phyloP scores from a whole-genome alignment of 2,113 vertebrate species.

The Seriola aureovittata region DNA sequence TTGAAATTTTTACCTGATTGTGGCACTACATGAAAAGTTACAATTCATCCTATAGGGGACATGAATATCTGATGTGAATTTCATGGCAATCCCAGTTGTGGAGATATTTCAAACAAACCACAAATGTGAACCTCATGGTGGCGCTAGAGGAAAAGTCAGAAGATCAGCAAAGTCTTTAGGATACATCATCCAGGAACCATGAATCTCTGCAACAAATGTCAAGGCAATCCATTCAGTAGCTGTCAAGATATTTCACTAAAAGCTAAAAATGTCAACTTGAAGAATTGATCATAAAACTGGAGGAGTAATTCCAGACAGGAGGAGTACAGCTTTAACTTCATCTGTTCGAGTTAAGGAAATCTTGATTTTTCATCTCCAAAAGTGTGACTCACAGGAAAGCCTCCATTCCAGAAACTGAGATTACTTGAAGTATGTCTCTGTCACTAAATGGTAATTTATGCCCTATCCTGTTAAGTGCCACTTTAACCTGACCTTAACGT shows the following conservation, averaged over 20 bases:
- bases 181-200: not conserved
- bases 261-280: not conserved
- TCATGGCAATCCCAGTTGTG: not conserved
- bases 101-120: not conserved
- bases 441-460: slow-evolving; percentile 1
- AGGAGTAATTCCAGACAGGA: not conserved
- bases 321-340: not conserved
- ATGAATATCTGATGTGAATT: not conserved
- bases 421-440: slow-evolving; percentile 16
- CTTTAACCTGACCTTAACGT: slow-evolving; percentile 12
- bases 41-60: not conserved
- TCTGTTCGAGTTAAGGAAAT: slow-evolving; percentile 13
- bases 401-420: slow-evolving; percentile 1
- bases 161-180: not conserved
- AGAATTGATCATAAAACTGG: not conserved
- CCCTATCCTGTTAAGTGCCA: not conserved
- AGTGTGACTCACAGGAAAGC: slow-evolving; percentile 29
- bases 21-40: not conserved
- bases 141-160: not conserved
- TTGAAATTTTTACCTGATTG: not conserved
- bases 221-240: not conserved
- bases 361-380: slow-evolving; percentile 1
- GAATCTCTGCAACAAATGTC: not conserved
- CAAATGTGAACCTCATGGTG: not conserved
- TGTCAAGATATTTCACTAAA: slow-evolving; percentile 5